Evolutionary conservation across 2,888 invertebrate species (phyloP), one percentile per base, ranked within the genome.

Genomic region (Aromia moschata): DNA sequence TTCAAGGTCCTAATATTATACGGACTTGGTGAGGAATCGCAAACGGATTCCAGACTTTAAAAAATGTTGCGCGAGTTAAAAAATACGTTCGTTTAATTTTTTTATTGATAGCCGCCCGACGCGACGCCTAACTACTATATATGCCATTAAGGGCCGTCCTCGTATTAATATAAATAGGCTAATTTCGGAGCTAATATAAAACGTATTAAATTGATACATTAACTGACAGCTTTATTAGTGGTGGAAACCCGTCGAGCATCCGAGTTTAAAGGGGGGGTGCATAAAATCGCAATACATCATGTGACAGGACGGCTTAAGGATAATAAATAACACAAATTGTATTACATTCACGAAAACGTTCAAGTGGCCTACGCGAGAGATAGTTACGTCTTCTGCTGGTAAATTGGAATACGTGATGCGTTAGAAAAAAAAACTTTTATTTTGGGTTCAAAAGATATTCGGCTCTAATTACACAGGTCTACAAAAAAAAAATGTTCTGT

Each of bases 211-310:
- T 20, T 41, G 41, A 41, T 20, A 41, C 41, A 41, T 41, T 38
- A 41, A 9, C 41, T 41, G 41, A 41, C 41, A 41, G 33, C 20
- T 41, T 41, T 41, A 41, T 41, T 41, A 41, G 18, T n/a, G 38
- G 1, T 41, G 20, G 11, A 18, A 5, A 10, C n/a, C 15, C 18
- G 17, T 41, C 18, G 18, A 18, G 20, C n/a, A 17, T 41, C 12
- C 17, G 10, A 10, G 10, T 41, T 41, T 18, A 11, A 41, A 17
- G 10, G 41, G 10, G 10, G 41, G 41, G 41, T 41, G 41, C 41
- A 41, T 41, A 41, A 41, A 41, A 38, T 38, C 16, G 10, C 15
- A 38, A 10, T 38, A 38, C 16, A 38, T 38, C 38, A 38, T 38
- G 14, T 38, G 14, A 38, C 15, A 15, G 16, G 38, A 15, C 38